Conservation (phyloP, 2,888 invertebrate species). For the Drosophila recens region DNA sequence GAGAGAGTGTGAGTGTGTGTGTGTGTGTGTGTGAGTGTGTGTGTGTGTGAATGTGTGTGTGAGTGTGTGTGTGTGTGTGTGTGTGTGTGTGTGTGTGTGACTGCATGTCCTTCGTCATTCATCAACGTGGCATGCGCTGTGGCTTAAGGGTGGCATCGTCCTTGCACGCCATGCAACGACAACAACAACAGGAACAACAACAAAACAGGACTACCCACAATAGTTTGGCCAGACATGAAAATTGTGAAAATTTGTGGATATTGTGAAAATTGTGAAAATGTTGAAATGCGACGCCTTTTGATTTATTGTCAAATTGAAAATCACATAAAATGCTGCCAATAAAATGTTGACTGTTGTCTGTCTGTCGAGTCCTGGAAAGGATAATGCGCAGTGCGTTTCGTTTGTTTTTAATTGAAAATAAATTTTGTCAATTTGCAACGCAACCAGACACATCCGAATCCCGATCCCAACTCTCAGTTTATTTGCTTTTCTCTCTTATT, state of each 20-base stretch:
- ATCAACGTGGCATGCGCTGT: slow-evolving; percentile 69
- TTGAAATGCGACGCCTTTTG: slow-evolving; percentile 70
- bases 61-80: slow-evolving; percentile 9
- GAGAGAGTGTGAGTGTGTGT: neutral
- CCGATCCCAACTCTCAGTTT: slow-evolving; percentile 38
- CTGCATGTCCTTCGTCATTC: slow-evolving; percentile 78
- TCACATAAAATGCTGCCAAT: slow-evolving; percentile 79
- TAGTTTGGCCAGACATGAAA: slow-evolving; percentile 44
- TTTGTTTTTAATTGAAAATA: slow-evolving; percentile 82
- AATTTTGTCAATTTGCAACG: slow-evolving; percentile 80
- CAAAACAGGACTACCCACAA: slow-evolving; percentile 31
- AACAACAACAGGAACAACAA: neutral
- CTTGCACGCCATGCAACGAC: slow-evolving; percentile 41
- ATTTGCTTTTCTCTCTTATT: slow-evolving; percentile 56
- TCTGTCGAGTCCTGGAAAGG: slow-evolving; percentile 40
- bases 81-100: slow-evolving; percentile 29
- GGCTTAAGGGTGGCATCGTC: slow-evolving; percentile 73
- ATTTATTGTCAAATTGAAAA: slow-evolving; percentile 80
- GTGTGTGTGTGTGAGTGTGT: slow-evolving; percentile 19
- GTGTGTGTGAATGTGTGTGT: slow-evolving; percentile 38
- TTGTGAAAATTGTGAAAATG: slow-evolving; percentile 57
- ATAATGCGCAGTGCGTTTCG: slow-evolving; percentile 62
- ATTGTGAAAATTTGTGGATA: slow-evolving; percentile 52
- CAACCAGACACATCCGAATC: slow-evolving; percentile 63
- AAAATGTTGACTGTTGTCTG: slow-evolving; percentile 56